These are phyloP conservation scores for Tuta absoluta DNA, from an alignment of 2,888 invertebrate genomes.

Conservation along the genomic window DNA sequence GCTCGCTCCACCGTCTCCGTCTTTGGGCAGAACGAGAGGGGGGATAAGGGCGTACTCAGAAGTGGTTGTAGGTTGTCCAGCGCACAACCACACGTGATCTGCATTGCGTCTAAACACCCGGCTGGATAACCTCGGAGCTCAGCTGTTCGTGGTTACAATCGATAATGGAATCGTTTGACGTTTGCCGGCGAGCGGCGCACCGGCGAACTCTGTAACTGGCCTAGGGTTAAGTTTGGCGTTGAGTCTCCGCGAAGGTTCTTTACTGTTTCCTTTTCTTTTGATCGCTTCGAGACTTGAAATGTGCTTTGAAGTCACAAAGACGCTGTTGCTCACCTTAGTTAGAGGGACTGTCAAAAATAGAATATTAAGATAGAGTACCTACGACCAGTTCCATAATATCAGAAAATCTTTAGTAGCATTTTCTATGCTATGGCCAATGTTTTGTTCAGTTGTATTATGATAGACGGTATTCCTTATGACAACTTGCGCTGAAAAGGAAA, in stretches of 20 bases:
- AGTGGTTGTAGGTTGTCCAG: slow-evolving; percentile 63
- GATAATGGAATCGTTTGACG: slow-evolving; percentile 62
- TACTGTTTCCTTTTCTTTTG: slow-evolving; percentile 9
- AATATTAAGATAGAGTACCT: too few relatives aligned
- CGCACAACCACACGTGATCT: slow-evolving; percentile 75
- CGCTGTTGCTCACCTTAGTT: neutral
- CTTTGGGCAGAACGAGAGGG: slow-evolving; percentile 44
- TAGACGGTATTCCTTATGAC: too few relatives aligned
- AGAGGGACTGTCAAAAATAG: neutral
- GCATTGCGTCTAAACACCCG: slow-evolving; percentile 81
- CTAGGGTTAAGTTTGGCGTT: slow-evolving; percentile 12
- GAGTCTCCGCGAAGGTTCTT: neutral
- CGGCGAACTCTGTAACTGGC: neutral
- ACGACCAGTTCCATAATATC: too few relatives aligned
- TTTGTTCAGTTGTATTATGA: too few relatives aligned
- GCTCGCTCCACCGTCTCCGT: slow-evolving; percentile 31
- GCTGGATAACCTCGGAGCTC: slow-evolving; percentile 70
- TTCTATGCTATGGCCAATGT: too few relatives aligned
- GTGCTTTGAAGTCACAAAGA: neutral
- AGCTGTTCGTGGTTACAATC: slow-evolving; percentile 74
- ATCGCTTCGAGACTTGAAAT: neutral
- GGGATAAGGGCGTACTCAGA: slow-evolving; percentile 66
- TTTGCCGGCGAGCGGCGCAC: slow-evolving; percentile 28
- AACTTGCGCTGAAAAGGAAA: too few relatives aligned
- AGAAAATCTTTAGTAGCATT: too few relatives aligned